These are phyloP conservation scores for Cinclus mexicanus DNA, from an alignment of 2,113 vertebrate genomes.

Conservation along the genomic window DNA sequence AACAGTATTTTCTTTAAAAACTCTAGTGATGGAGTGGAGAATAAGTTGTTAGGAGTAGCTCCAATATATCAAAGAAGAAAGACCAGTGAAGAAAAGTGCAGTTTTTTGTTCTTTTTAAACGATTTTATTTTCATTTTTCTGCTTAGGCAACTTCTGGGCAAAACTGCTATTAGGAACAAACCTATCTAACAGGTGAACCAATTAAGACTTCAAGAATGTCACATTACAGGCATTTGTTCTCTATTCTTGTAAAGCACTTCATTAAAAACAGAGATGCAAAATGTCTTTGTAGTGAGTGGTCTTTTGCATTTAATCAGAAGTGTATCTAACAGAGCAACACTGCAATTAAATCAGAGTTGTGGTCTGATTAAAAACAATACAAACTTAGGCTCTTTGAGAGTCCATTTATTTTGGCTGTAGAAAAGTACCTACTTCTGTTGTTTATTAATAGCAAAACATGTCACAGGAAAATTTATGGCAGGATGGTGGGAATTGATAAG, in stretches of 20 bases:
- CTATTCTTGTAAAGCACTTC: slow-evolving; percentile 19
- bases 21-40: background rate
- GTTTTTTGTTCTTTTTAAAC: background rate
- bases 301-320: slow-evolving; percentile 8
- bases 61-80: background rate
- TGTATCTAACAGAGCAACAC: background rate
- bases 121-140: background rate
- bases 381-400: background rate
- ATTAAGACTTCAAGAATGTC: slow-evolving; percentile 3
- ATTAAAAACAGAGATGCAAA: slow-evolving; percentile 21
- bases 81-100: background rate
- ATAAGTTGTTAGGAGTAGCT: background rate
- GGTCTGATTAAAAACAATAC: background rate
- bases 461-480: background rate
- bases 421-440: background rate
- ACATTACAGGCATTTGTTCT: slow-evolving; percentile 26
- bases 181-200: background rate
- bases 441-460: background rate
- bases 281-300: background rate
- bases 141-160: background rate
- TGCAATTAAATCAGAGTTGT: background rate
- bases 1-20: background rate
- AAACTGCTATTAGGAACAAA: background rate
- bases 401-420: background rate
- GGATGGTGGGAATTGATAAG: background rate